phyloP scores from a whole-genome alignment of 2,888 invertebrate species.

The Chirona hameri region DNA sequence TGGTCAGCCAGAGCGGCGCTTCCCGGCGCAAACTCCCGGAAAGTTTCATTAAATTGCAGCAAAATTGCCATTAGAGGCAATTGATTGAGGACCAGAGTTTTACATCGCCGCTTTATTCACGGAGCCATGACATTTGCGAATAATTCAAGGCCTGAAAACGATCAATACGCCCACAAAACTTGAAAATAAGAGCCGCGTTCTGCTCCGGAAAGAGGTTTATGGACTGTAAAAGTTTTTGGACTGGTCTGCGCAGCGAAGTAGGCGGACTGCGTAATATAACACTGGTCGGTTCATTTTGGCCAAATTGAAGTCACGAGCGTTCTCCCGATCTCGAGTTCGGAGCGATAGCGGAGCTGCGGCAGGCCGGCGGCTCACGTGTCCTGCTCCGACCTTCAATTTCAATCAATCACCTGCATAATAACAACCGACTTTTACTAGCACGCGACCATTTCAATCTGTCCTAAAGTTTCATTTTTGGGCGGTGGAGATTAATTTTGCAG shows the following conservation, averaged over 20 bases:
- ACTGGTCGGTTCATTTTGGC: not conserved
- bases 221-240: not conserved
- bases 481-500: conserved; percentile 6
- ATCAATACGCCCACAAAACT: conserved; percentile 24
- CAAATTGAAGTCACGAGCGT: not conserved
- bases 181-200: conserved; percentile 4
- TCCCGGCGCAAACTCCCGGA: not conserved
- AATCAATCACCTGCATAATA: conserved; percentile 24
- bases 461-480: conserved; percentile 8
- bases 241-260: not conserved
- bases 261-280: not conserved
- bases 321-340: too few species aligned
- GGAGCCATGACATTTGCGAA: not conserved
- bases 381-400: not conserved
- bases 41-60: not conserved
- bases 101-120: conserved; percentile 7
- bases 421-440: not conserved
- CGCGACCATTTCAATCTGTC: conserved; percentile 8
- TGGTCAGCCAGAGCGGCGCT: not conserved
- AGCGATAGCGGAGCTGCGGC: not conserved
- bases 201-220: not conserved
- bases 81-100: not conserved
- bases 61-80: not conserved
- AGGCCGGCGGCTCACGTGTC: not conserved
- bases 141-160: conserved; percentile 8